A percentile compares a stretch with the other conserved stretches of the same genome.
Conservation (phyloP, 1,140 invertebrate species). For the Lethrus apterus region DNA sequence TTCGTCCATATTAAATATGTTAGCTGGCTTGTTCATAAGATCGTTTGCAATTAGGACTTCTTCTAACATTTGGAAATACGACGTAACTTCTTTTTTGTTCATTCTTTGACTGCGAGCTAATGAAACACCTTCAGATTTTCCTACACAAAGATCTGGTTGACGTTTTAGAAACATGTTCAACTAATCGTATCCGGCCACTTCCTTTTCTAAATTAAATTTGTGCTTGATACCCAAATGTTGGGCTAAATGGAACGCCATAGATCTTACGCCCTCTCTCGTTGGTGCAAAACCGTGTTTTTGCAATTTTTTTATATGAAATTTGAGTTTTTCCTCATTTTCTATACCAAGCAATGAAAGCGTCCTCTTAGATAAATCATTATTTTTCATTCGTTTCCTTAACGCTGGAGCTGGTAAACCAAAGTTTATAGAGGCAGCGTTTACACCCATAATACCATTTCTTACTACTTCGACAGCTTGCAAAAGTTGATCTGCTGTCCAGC, state of each 20-base stretch:
- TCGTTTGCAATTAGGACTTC: constrained; percentile 3
- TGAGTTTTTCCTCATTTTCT: too few species aligned
- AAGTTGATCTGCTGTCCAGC: too few species aligned
- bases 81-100: neutral
- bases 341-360: too few species aligned
- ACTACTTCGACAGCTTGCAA: too few species aligned
- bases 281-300: constrained; percentile 13
- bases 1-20: constrained; percentile 14
- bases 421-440: too few species aligned
- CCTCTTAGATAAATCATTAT: too few species aligned
- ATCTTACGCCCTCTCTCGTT: constrained; percentile 9
- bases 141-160: constrained; percentile 6
- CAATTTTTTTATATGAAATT: constrained; percentile 11
- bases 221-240: constrained; percentile 15
- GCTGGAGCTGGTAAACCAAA: too few species aligned
- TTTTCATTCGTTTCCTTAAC: too few species aligned
- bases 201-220: constrained; percentile 7
- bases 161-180: constrained; percentile 8
- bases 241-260: constrained; percentile 2
- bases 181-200: constrained; percentile 1
- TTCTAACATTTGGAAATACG: constrained; percentile 11
- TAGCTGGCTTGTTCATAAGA: constrained; percentile 8
- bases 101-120: neutral
- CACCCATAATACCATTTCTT: too few species aligned
- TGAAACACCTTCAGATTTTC: constrained; percentile 10